Base-by-base conservation (phyloP, 2,797 vertebrate species). In the Allobates femoralis region DNA sequence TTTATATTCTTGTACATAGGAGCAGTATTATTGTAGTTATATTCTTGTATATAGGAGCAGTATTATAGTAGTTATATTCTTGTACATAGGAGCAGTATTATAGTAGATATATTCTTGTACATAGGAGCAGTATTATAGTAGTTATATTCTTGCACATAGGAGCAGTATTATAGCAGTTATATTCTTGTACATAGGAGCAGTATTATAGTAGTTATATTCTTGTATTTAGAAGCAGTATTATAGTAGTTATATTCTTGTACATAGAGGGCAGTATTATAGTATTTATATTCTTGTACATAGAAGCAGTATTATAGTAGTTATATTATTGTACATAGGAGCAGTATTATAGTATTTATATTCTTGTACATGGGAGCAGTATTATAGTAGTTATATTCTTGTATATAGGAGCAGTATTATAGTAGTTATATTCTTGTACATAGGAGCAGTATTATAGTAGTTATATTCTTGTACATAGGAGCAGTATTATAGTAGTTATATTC, bases 131-230 rank as follows among this genome's bases (percentile, higher is more conserved):
- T 21, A 69, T 71, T 71, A 37, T 71, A 71, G 32, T 71, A 67
- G 67, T 41, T 71, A 71, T 71, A 73, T 73, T 46, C 21, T n/a
- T 73, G 34, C 26, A 46, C 4, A 46, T n/a, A 73, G 37, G 69
- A 7, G 32, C 16, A 73, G 69, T 73, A 73, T 77, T 56, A 77
- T 77, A 77, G 50, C 55, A 32, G 75, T 73, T 73, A n/a, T 73
- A 73, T 73, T 73, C 69, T 46, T 73, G 37, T 73, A 73, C 8
- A 46, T 73, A n/a, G 37, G 37, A 7, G 69, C 37, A 46, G 69
- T n/a, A 73, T 73, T 73, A 46, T 73, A 73, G 23, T 46, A 73
- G 69, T 46, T 73, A 73, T 46, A 73, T 46, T 73, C 37, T 16
- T 46, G 37, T 66, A 66, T 15, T 32, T 66, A 66, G 64, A 28